A percentile compares a stretch with the other conserved stretches of the same genome.
phyloP scores from a whole-genome alignment of 2,797 vertebrate species.

The Tenualosa thibaudeaui region DNA sequence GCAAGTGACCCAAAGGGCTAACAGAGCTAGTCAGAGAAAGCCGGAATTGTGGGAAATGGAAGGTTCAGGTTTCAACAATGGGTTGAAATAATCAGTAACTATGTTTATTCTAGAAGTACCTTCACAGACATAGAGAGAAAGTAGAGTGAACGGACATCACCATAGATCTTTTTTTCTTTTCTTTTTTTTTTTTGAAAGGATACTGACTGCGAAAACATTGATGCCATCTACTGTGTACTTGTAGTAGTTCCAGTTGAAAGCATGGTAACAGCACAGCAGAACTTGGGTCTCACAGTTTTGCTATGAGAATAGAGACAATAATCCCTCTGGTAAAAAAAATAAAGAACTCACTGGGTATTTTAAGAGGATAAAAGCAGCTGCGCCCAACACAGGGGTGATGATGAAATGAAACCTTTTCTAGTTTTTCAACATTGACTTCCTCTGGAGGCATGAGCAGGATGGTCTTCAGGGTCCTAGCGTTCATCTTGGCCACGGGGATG shows the following conservation, averaged over 20 bases:
- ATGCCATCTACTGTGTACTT: constrained; percentile 80
- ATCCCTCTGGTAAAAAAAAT: not conserved
- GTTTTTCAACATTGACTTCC: constrained; percentile 59
- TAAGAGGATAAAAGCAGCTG: not conserved
- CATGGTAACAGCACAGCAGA: constrained; percentile 76
- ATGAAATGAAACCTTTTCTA: constrained; percentile 57
- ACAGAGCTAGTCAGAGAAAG: no score
- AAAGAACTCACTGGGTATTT: not conserved
- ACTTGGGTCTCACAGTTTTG: constrained; percentile 62
- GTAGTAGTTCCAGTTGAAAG: constrained; percentile 83
- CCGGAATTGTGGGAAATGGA: no score
- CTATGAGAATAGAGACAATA: constrained; percentile 36
- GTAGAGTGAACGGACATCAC: not conserved
- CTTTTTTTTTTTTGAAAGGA: constrained; percentile 65
- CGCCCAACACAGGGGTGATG: not conserved
- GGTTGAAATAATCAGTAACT: no score
- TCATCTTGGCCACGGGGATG: constrained; percentile 83
- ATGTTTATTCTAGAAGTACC: no score
- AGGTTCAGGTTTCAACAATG: no score
- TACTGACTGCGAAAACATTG: constrained; percentile 83
- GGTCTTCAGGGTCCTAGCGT: constrained; percentile 58
- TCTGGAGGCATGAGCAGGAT: constrained; percentile 78
- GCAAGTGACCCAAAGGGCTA: no score
- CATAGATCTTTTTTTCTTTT: not conserved
- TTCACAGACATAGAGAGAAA: not conserved